Evolutionary conservation across 2,888 invertebrate species (phyloP), one percentile per base, ranked within the genome.

Genomic region (Acheta domesticus): DNA sequence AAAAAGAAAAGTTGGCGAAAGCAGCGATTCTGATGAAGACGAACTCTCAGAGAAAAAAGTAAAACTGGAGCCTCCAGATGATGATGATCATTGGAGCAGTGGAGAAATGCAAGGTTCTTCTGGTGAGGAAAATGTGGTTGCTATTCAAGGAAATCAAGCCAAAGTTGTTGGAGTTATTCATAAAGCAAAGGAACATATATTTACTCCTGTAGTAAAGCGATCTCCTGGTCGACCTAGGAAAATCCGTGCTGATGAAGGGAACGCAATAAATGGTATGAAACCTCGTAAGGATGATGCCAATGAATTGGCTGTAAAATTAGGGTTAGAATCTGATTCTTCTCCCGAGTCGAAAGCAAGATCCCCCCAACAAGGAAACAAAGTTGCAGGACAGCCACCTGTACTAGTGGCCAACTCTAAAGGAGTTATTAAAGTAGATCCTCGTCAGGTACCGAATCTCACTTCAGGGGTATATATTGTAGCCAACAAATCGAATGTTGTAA

Each of bases 401-500:
- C 83, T 90, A 49, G 88, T 90, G 12, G 89, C 89, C 0, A 89
- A 89, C 82, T 88, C 89, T 1, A 93, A 93, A 85, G 92, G 93
- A 19, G 92, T 93, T 78, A 92, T 93, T 81, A 91, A 93, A 86
- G 92, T 93, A 23, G 93, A 93, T 85, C 92, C 93, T 76, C 92
- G 92, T 84, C 92, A 93, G 86, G 90, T 93, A 88, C 92, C 93
- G 23, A 90, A 89, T 74, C 84, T 89, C 78, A 87, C 89, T 83
- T 87, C 90, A 84, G 93, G 93, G 83, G 92, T 93, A 74, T 93
- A 93, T 85, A 92, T 93, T 79, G 93, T 93, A 92, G 93, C 93
- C 12, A 91, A 92, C 86, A 93, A 93, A 83, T 92, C 93, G 73
- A 93, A 93, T 75, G 92, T 93, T 78, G 92, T 93, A 85, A 93